phyloP scores from a whole-genome alignment of 2,113 vertebrate species.

The Coturnix japonica region DNA sequence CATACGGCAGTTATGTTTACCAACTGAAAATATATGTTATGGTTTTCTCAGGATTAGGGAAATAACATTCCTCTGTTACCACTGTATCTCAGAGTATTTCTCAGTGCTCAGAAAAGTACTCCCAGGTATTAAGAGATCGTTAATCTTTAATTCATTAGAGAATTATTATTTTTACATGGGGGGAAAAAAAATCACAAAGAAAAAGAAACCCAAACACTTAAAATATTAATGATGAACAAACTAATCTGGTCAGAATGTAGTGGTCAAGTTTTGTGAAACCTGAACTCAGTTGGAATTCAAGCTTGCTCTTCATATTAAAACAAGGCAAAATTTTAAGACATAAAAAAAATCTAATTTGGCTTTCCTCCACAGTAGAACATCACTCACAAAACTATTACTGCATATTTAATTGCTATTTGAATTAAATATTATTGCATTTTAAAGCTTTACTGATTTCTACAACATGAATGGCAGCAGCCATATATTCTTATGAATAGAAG shows the following conservation, averaged over 20 bases:
- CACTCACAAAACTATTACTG: not conserved
- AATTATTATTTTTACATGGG: not conserved
- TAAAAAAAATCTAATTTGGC: not conserved
- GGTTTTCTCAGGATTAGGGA: not conserved
- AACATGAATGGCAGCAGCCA: not conserved
- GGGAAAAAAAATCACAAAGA: not conserved
- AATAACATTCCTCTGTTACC: not conserved
- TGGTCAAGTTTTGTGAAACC: not conserved
- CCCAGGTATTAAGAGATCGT: not conserved
- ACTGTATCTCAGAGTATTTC: not conserved
- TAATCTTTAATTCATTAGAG: not conserved
- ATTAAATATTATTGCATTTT: not conserved
- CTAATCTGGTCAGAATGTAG: not conserved
- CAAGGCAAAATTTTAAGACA: not conserved
- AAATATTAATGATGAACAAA: not conserved
- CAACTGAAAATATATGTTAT: not conserved
- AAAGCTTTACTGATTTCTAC: not conserved
- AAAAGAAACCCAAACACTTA: not conserved
- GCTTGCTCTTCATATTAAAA: not conserved
- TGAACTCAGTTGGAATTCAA: not conserved
- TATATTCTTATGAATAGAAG: not conserved
- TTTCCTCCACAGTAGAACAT: not conserved
- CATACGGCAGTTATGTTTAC: not conserved
- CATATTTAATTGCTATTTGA: not conserved
- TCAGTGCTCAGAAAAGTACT: not conserved